Percentiles rank a stretch among this genome's conserved stretches.
Conservation (phyloP, 2,888 invertebrate species). For the Aleiodes testaceus region DNA sequence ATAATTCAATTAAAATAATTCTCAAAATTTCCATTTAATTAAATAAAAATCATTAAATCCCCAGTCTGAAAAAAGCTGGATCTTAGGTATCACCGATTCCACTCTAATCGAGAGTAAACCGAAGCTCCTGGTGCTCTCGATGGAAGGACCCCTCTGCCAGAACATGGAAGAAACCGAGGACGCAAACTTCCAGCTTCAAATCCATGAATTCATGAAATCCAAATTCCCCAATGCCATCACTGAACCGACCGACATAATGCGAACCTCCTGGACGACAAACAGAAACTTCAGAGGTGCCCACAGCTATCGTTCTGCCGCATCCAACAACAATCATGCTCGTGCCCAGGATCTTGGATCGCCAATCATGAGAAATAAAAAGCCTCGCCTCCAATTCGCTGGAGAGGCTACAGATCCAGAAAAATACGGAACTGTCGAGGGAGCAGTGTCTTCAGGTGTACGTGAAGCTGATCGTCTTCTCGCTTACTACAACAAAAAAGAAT, state of each 20-base stretch:
- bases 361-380: no score
- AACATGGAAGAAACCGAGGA: slow-evolving; percentile 77
- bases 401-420: no score
- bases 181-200: slow-evolving; percentile 74
- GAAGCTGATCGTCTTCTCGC: no score
- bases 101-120: slow-evolving; percentile 78
- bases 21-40: no score
- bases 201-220: slow-evolving; percentile 72
- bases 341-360: no score
- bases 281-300: slow-evolving; percentile 83
- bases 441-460: no score
- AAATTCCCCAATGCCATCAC: slow-evolving; percentile 70
- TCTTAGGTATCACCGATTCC: slow-evolving; percentile 78
- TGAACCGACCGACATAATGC: slow-evolving; percentile 71
- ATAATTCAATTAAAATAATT: no score
- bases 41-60: slow-evolving; percentile 9
- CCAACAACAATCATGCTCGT: no score
- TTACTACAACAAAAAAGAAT: no score
- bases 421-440: no score
- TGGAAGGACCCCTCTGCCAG: slow-evolving; percentile 77
- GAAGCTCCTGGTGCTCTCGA: slow-evolving; percentile 79
- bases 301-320: slow-evolving; percentile 73
- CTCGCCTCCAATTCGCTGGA: no score
- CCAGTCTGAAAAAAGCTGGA: slow-evolving; percentile 75
- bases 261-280: slow-evolving; percentile 80